Percentiles rank a stretch among this genome's conserved stretches.
Evolutionary conservation across 2,888 invertebrate species (phyloP).

Genomic region (Drosophila testacea): DNA sequence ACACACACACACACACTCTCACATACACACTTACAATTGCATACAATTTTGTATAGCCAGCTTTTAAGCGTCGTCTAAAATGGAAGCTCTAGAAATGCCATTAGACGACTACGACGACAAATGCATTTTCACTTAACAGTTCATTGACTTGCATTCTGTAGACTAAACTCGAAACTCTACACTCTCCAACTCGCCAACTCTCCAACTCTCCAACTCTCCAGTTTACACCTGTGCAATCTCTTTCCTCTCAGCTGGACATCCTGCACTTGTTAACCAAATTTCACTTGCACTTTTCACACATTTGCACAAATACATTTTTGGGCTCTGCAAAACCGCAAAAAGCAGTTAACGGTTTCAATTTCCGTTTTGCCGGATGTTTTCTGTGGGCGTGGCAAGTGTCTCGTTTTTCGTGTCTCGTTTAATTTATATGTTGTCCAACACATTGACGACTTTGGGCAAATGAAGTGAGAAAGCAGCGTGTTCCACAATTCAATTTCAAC

Average conservation of each 20-base stretch:
- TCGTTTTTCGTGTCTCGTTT: constrained; percentile 26
- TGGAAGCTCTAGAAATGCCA: constrained; percentile 69
- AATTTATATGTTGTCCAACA: constrained; percentile 34
- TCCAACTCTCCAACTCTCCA: not conserved
- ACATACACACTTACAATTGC: constrained; percentile 23
- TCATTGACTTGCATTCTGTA: constrained; percentile 56
- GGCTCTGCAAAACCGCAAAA: constrained; percentile 42
- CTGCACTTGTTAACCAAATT: constrained; percentile 17
- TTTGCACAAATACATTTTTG: constrained; percentile 1
- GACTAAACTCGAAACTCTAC: not conserved
- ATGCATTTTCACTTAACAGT: constrained; percentile 64
- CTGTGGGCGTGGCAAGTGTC: constrained; percentile 39
- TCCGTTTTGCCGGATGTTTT: constrained; percentile 16
- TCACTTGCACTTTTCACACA: constrained; percentile 61
- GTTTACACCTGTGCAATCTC: constrained; percentile 5
- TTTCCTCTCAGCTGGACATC: not conserved
- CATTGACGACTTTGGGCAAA: not conserved
- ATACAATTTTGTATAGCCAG: constrained; percentile 30
- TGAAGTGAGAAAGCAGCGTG: not conserved
- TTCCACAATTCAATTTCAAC: constrained; percentile 15
- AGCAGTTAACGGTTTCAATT: constrained; percentile 54
- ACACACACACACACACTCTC: not conserved
- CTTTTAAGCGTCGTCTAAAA: constrained; percentile 59
- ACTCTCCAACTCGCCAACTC: constrained; percentile 1
- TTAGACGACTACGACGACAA: constrained; percentile 41